Base-by-base conservation (phyloP, 2,113 vertebrate genomes). In the Argyrosomus japonicus region DNA sequence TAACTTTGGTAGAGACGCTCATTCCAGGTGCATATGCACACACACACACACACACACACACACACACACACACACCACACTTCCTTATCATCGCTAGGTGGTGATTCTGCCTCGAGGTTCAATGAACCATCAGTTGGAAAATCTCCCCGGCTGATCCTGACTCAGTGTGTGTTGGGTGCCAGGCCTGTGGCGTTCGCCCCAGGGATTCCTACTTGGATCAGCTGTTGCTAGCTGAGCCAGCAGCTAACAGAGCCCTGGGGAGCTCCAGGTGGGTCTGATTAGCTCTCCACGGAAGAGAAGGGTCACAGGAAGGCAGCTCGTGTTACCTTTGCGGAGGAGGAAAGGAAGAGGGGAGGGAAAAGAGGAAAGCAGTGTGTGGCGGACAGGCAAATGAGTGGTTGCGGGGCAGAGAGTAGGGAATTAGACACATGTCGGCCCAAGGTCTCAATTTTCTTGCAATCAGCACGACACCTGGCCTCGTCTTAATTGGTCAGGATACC, bases 221-320 rank as follows among this genome's bases (percentile, higher is more conserved):
- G 85, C 88, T 90, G 92, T 90, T 94, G 92, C 91, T 93, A 84
- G 90, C 89, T 92, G 91, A 94, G 92, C 87, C 92, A 89, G 92
- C 88, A 83, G 79, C 87, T 93, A 91, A 91, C 87, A 84, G 83
- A 89, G 73, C 88, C 80, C 90, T 18, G 65, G 93, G 87, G 86
- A 91, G 82, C 91, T 92, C 87, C 94, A 93, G 93, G 94, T 94
- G 90, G 90, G 87, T 58, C 86, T 94, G 91, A 95, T 95, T 94
- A 94, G 92, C 87, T 94, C 92, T 93, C 90, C 70, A 78, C 4
- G 90, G 91, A 93, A 90, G 85, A 86, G 70, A 88, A 69, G 90
- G 95, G 94, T 95, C 94, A 93, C 89, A 86, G 89, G 81, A 93
- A 92, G 90, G 83, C 90, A 77, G 82, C 72, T 94, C 83, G 9